phyloP scores from a whole-genome alignment of 1,140 invertebrate species.

The Grapholita molesta region DNA sequence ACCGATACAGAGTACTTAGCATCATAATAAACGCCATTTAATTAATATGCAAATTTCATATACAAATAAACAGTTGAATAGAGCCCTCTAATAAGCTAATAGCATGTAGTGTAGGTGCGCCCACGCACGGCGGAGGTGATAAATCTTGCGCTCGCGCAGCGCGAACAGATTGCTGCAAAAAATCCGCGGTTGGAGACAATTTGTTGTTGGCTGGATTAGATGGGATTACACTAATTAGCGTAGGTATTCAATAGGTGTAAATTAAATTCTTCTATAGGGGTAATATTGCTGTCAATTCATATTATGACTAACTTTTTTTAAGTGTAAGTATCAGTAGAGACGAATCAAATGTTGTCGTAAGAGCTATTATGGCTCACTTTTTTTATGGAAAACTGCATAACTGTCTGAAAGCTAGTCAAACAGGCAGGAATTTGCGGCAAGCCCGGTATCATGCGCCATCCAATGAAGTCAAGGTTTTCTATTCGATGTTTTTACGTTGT shows the following conservation, averaged over 20 bases:
- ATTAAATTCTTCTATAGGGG: too few relatives aligned
- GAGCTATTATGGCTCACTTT: too few relatives aligned
- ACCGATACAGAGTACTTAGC: constrained; percentile 20
- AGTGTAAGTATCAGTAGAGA: too few relatives aligned
- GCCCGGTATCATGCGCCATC: too few relatives aligned
- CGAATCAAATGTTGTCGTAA: too few relatives aligned
- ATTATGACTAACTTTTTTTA: too few relatives aligned
- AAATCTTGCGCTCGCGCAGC: constrained; percentile 37
- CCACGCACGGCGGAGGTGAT: constrained; percentile 38
- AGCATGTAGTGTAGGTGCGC: constrained; percentile 56
- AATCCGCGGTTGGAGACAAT: not conserved
- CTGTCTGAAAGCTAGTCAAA: too few relatives aligned
- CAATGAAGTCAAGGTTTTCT: too few relatives aligned
- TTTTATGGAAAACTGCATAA: too few relatives aligned
- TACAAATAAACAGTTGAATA: constrained; percentile 41
- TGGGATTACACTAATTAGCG: not conserved
- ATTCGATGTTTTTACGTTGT: too few relatives aligned
- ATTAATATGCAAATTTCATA: constrained; percentile 49
- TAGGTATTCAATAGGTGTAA: not conserved
- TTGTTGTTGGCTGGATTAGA: constrained; percentile 4
- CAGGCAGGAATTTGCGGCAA: too few relatives aligned
- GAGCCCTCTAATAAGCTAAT: constrained; percentile 26
- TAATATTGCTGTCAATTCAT: too few relatives aligned
- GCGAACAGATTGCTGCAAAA: constrained; percentile 7
- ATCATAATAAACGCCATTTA: constrained; percentile 30